Base-by-base conservation (phyloP, 2,888 invertebrate species). In the Candidula unifasciata region DNA sequence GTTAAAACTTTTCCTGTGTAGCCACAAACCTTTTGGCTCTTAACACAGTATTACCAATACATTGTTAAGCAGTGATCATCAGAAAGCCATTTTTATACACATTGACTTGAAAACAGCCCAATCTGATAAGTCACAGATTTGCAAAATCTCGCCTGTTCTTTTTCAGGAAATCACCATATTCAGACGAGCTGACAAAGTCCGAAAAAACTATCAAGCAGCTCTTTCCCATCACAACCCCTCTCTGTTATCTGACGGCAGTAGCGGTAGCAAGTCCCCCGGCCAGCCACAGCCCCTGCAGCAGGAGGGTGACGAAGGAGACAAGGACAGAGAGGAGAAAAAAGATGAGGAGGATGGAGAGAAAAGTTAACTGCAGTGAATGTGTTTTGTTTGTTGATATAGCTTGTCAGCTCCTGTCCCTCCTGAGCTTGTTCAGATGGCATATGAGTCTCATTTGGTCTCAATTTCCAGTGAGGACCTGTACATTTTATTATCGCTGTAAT, bases 81-180 rank as follows among this genome's bases (percentile, higher is more conserved):
- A n/a, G n/a, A n/a, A n/a, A n/a, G n/a, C n/a, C n/a, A n/a, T n/a
- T n/a, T n/a, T n/a, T n/a, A n/a, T n/a, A n/a, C n/a, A n/a, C n/a
- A 44, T 44, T 44, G 5, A 44, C 44, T 6, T 44, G 44, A 6
- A 44, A 10, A 44, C 44, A 44, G 44, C 44, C n/a, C n/a, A 44
- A 13, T 44, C 13, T 44, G 44, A 44, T 1, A 0, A 44, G 13
- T 44, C 44, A 44, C 44, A 44, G 13, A 44, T 44, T 44, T 44
- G 13, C 44, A 10, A 10, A 1, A 10, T 13, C 44, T 44, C 44
- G 13, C 44, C 44, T 10, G 13, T 13, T n/a, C 8, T 30, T 77
- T 88, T 90, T 21, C 90, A 96, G 96, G 99, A 99, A 95, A 99
- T 99, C 82, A 98, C 98, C 68, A 95, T 99, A 80, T 99, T 99